Base-by-base conservation (phyloP, 2,888 invertebrate species). In the Synergus laeviventris region DNA sequence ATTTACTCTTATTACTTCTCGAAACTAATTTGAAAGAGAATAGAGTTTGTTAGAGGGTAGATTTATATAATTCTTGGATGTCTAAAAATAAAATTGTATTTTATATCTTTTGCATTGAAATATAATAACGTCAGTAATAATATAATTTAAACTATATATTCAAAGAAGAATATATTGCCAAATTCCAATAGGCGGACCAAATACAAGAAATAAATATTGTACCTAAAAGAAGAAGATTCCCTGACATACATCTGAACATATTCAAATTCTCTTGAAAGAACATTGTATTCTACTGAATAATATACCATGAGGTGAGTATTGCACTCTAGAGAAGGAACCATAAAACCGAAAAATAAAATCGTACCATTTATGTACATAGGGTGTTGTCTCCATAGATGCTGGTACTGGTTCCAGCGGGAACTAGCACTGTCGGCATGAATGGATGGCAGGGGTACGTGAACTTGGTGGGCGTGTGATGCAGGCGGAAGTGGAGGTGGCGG, bases 301-400 rank as follows among this genome's bases (percentile, higher is more conserved):
- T 24, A 24, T 24, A 24, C 5, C 31, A 31, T 31, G 31, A 31
- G 5, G 3, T 31, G 31, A 4, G 31, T 31, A 5, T 31, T 31
- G 3, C 0, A 31, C 31, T 5, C 31, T 31, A 31, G 31, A 3
- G 3, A 31, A 31, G 3, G 8, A 2, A 49, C n/a, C 49, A n/a
- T 49, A 49, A 2, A 49, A 8, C 8, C n/a, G 16, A 73, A 73
- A 61, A 74, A 45, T 12, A 18, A 62, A 61, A 21, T 92, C 93
- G 92, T 94, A 95, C 95, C 95, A 91, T 95, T 95, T 91, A 95
- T 94, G 91, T 95, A 95, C 90, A 95, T 95, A 91, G 95, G 92
- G 82, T 92, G 95, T 91, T 95, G 95, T 86, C 95, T 92, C 95
- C 95, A 95, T 84, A 95, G 93, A 91, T 95, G 95, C 86, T 94